Base-by-base conservation (phyloP, 1,140 invertebrate genomes). In the Ceratosolen fusciceps region DNA sequence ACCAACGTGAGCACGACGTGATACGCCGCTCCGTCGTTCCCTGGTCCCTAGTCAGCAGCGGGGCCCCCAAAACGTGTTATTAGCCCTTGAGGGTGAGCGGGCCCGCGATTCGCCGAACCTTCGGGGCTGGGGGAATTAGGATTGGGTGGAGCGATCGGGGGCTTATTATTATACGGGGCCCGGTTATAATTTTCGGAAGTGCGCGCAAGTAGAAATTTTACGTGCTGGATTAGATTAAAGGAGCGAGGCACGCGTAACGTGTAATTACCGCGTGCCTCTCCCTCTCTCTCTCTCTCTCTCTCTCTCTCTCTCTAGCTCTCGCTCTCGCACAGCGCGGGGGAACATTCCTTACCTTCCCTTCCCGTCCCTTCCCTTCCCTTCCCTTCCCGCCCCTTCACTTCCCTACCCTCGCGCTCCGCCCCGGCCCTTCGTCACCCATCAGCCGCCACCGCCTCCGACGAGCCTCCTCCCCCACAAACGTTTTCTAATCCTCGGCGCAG, bases 111-210 rank as follows among this genome's bases (percentile, higher is more conserved):
- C 74, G 62, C 16, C 74, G 74, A 76, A 76, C 47, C 26, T n/a
- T 21, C 52, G 74, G 29, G 31, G 9, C 65, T 10, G 14, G 52
- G 67, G 52, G 67, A 77, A 77, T 77, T 70, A 77, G 75, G 49
- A 4, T 24, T 19, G 24, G n/a, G n/a, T 21, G 29, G 34, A 47
- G 47, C 24, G 62, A 26, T n/a, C 39, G 43, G 29, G 34, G 34
- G 34, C 54, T 72, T 60, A 65, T 78, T 78, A 62, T 49, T 49
- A 37, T 47, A 14, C 39, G 56, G 68, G 12, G n/a, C n/a, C 29
- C 39, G 54, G 65, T 77, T 77, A 77, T 77, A 77, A 77, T 77
- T 77, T 77, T 77, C 54, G 67, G 75, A 77, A 77, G 75, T 77
- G 67, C 75, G 54, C 52, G 75, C 52, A 60, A 71, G 67, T 71